Base-by-base conservation (phyloP, 2,888 invertebrate species). In the Girardia tigrina region DNA sequence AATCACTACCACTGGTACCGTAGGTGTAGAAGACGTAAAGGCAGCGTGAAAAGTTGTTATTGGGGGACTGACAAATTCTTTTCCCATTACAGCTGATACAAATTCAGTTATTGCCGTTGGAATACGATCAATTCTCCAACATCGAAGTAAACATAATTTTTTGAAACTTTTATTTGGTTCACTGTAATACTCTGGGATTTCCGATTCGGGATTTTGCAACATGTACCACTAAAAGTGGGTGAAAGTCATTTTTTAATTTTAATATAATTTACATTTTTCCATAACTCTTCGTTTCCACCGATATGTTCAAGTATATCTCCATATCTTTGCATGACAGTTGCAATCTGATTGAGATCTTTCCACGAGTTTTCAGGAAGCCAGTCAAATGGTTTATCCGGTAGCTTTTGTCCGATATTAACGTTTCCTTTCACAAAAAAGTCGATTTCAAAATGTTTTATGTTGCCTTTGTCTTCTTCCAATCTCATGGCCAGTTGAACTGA, bases 351-450 rank as follows among this genome's bases (percentile, higher is more conserved):
- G 8, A 77, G 69, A 26, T 77, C 76, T 23, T 69, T n/a, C 77
- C 77, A 77, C 8, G 69, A 56, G 8, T 77, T 70, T 8, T 77
- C 75, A 14, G 26, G 28, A 14, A 77, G 29, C 77, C 77, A 77
- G 42, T 77, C 36, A 56, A 71, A 73, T n/a, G 73, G 76, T 26
- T 76, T 76, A 0, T n/a, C 71, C 20, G 20, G 36, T 27, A 42
- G n/a, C 1, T 29, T 4, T 26, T 75, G 26, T 16, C 28, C 76
- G n/a, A 75, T 29, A 26, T 28, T 70, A 20, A 75, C 75, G 26
- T 75, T 76, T 28, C 75, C 77, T 28, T 77, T 77, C 29, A 77
- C 75, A 28, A 77, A 77, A 71, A 77, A 77, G 23, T 77, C 77
- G 16, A 77, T 71, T 42, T 77, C 77, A 2, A 27, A 27, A 28